Evolutionary conservation across 64 coral and sea anemone genomes (phyloP).

Genomic region (Catalaphyllia jardinei): DNA sequence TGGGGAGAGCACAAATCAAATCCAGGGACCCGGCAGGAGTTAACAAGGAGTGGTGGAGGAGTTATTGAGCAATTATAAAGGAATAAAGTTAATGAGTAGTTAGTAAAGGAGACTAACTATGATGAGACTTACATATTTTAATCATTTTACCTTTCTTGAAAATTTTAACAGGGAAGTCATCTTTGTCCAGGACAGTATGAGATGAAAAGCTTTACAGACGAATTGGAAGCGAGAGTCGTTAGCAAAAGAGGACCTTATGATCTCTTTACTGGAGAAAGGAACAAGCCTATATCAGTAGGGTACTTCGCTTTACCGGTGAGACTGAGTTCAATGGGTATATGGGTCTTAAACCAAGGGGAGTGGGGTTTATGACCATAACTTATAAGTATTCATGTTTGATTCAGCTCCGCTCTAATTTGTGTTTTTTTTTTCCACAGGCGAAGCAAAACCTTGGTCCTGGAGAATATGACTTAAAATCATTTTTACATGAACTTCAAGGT

Average conservation of each 20-base stretch:
- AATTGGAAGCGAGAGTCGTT: constrained; percentile 74
- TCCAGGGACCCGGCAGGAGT: too few species aligned
- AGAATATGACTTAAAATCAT: constrained; percentile 92
- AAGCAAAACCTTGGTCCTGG: constrained; percentile 90
- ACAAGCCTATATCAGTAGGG: constrained; percentile 84
- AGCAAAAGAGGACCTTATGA: constrained; percentile 98
- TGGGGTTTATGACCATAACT: too few species aligned
- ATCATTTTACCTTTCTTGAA: constrained; percentile 5
- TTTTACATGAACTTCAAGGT: constrained; percentile 74
- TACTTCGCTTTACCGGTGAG: constrained; percentile 89
- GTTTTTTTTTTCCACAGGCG: constrained; percentile 6
- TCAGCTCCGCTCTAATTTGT: not conserved
- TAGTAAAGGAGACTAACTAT: too few species aligned
- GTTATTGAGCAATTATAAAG: too few species aligned
- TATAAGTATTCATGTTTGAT: too few species aligned
- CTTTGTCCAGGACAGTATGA: constrained; percentile 98
- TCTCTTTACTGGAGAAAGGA: constrained; percentile 94
- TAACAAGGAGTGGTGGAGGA: too few species aligned
- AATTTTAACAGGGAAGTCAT: constrained; percentile 79
- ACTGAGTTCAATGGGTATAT: not conserved
- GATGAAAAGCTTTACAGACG: constrained; percentile 90
- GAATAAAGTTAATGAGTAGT: too few species aligned
- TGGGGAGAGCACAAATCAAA: too few species aligned
- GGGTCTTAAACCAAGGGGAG: too few species aligned
- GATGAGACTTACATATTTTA: not conserved